Base-by-base conservation (phyloP, 2,797 vertebrate species). In the Petrocephalus schoutedeni region DNA sequence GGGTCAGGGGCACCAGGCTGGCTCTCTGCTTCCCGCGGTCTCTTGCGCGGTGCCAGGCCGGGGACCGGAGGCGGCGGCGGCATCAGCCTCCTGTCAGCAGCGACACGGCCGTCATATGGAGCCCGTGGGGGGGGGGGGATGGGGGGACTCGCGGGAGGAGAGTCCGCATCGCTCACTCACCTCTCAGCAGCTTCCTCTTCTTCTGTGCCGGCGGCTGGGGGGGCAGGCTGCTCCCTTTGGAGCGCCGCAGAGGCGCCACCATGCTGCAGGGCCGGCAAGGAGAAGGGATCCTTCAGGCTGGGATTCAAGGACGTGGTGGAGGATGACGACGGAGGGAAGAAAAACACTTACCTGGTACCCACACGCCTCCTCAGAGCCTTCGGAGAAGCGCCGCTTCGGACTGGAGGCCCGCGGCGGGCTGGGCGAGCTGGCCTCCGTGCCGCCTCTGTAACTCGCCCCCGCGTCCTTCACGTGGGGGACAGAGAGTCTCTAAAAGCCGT, bases 41-140 rank as follows among this genome's bases (percentile, higher is more conserved):
- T 93, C 92, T 96, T 96, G 61, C 92, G 93, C 0, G 86, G 8
- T 49, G 91, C 87, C 0, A 92, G 91, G 9, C 89, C 87, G 0
- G 90, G 92, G 0, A 93, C 92, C 2, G 91, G 91, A 0, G 95
- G 96, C 0, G 96, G 95, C 5, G 95, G 95, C 5, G 95, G 95
- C 95, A 96, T 96, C 91, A 96, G 88, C 23, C 93, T 83, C 90
- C 95, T 96, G 87, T 32, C 58, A 19, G 74, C 28, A 86, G 51
- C 0, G 10, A 23, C 1, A 67, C 41, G 12, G 4, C n/a, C 0
- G 7, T 21, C 45, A 21, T n/a, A 23, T 51, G 21, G 21, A 28
- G 80, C 32, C 6, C 2, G 23, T 3, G 23, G 21, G 32, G 14
- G 32, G 36, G 23, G 7, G 23, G 21, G 32, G 28, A 2, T 21